A percentile compares a stretch with the other conserved stretches of the same genome.
Evolutionary conservation across 2,113 vertebrate genomes (phyloP).

Genomic region (Myiozetetes cayanensis): DNA sequence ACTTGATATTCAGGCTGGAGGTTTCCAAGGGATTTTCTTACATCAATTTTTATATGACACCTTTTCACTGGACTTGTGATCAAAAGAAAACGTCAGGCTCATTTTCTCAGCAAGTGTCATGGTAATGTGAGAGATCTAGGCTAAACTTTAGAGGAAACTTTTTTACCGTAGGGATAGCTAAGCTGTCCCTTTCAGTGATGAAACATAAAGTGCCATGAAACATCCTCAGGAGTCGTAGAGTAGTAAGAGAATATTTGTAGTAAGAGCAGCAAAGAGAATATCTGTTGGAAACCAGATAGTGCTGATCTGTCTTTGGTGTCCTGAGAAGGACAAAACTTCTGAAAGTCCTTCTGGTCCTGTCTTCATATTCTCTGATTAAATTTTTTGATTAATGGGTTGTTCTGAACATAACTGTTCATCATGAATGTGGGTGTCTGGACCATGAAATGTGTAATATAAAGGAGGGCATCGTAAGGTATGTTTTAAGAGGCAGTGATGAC

Average conservation of each 20-base stretch:
- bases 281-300: not conserved
- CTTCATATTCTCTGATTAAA: not conserved
- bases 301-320: not conserved
- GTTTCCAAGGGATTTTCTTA: constrained; percentile 61
- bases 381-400: constrained; percentile 1
- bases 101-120: constrained; percentile 24
- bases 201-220: not conserved
- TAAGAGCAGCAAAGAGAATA: not conserved
- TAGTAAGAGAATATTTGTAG: not conserved
- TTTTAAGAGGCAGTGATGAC: not conserved
- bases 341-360: not conserved
- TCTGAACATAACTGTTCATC: not conserved
- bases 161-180: not conserved
- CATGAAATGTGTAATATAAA: not conserved
- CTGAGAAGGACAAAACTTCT: not conserved
- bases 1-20: constrained; percentile 15
- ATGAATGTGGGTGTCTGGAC: not conserved
- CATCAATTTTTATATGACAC: constrained; percentile 6
- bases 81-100: constrained; percentile 17
- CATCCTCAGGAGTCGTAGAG: not conserved
- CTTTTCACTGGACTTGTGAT: constrained; percentile 32
- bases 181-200: not conserved
- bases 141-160: not conserved
- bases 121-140: not conserved
- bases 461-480: not conserved